Base-by-base conservation (phyloP, 2,888 invertebrate genomes). In the Agriopis leucophaearia region DNA sequence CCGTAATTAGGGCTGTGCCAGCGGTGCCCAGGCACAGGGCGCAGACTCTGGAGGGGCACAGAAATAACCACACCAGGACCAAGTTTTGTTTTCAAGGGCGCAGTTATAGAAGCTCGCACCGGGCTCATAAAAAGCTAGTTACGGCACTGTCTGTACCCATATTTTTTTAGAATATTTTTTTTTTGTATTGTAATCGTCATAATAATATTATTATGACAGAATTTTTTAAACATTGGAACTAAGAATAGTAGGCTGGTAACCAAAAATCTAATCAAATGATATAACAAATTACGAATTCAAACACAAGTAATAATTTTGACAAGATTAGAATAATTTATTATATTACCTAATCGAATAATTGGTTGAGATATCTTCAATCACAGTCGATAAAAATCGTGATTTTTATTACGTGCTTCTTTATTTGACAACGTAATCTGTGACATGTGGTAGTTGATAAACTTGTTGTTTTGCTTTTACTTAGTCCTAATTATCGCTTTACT, bases 311-410 rank as follows among this genome's bases (percentile, higher is more conserved):
- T 27, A 15, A 13, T 13, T 6, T 1, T 35, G 35, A 35, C 1
- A 51, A 51, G 52, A 38, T 16, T 36, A 50, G 27, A 6, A 38
- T 54, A 10, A 51, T 51, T 51, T 3, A 51, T 35, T 13, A 6
- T 35, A 35, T 51, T 51, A 51, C 12, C 27, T 50, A 13, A 51
- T 54, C 38, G 15, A 54, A 16, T 38, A 38, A 54, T 38, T 16
- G 38, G 0, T 35, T 35, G 15, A 5, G 52, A 38, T 51, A 51
- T 36, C 16, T 54, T 38, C 8, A 38, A 54, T 54, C 16, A 54
- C 52, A 7, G 8, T 6, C 15, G 38, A 54, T 38, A 54, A 54
- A 27, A 54, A 54, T 38, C 38, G 38, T 38, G 15, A 54, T 54
- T 54, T 38, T 54, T 54, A 9, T 38, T 54, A 1, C 38, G n/a